phyloP scores from a whole-genome alignment of 2,888 invertebrate genomes.

The Amblyjoppa fuscipennis region DNA sequence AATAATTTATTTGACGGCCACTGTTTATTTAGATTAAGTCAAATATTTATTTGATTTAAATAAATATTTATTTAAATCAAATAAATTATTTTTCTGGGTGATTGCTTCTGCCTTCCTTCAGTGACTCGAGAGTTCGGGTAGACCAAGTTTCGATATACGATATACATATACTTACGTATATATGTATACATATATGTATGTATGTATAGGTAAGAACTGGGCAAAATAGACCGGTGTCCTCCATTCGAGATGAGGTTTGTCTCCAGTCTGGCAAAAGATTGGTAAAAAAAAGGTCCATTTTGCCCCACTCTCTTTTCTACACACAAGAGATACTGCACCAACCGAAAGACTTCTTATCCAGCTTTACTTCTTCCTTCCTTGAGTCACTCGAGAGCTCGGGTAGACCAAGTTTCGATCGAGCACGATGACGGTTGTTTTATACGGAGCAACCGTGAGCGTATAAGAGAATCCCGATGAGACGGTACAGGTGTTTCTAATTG shows the following conservation, averaged over 20 bases:
- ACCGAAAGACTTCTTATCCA: constrained; percentile 28
- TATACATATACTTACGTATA: background rate
- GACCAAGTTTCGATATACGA: constrained; percentile 15
- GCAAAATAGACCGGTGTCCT: too few relatives aligned
- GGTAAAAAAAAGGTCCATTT: background rate
- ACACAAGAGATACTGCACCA: background rate
- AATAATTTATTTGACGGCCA: too few relatives aligned
- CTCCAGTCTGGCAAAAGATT: too few relatives aligned
- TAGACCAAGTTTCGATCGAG: constrained; percentile 32
- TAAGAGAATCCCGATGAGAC: constrained; percentile 54
- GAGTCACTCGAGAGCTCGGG: constrained; percentile 43
- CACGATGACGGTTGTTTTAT: constrained; percentile 57
- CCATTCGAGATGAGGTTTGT: too few relatives aligned
- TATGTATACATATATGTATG: background rate
- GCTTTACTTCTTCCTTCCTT: constrained; percentile 61
- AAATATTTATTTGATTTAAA: too few relatives aligned
- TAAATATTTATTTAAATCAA: too few relatives aligned
- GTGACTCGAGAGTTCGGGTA: constrained; percentile 36
- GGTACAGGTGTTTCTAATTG: constrained; percentile 84
- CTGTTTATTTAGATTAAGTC: too few relatives aligned
- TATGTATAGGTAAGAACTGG: background rate
- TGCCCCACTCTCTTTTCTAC: background rate
- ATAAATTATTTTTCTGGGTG: too few relatives aligned
- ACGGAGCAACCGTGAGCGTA: constrained; percentile 45
- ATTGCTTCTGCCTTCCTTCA: constrained; percentile 59